A percentile compares a stretch with the other conserved stretches of the same genome.
These are phyloP conservation scores for Armadillidium nasatum DNA, from an alignment of 1,140 invertebrate species.

Conservation along the genomic window DNA sequence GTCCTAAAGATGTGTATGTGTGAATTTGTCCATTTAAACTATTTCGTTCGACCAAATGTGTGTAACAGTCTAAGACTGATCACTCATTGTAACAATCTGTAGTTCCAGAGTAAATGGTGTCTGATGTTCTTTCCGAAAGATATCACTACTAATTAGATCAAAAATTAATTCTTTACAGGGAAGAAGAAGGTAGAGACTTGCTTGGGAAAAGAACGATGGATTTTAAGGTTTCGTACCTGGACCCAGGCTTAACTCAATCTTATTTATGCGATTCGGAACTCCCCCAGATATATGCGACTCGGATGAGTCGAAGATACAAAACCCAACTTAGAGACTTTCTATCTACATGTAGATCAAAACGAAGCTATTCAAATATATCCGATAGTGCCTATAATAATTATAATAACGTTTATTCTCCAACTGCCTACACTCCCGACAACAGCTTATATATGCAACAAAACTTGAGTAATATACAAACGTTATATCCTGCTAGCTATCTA, in stretches of 20 bases:
- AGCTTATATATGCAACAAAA: conserved; percentile 66
- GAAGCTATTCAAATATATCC: conserved; percentile 57
- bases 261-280: conserved; percentile 70
- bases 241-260: conserved; percentile 80
- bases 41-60: too few species aligned
- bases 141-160: too few species aligned
- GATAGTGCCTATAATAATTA: conserved; percentile 48
- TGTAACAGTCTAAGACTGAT: too few species aligned
- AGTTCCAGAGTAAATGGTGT: too few species aligned
- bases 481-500: conserved; percentile 45
- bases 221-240: conserved; percentile 95
- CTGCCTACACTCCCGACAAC: conserved; percentile 62
- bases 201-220: conserved; percentile 96
- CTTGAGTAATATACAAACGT: conserved; percentile 64
- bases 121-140: too few species aligned
- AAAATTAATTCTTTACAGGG: conserved; percentile 60
- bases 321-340: conserved; percentile 87
- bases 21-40: too few species aligned
- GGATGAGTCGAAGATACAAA: conserved; percentile 69
- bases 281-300: conserved; percentile 52
- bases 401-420: conserved; percentile 54
- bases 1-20: too few species aligned
- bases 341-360: conserved; percentile 82
- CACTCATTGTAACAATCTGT: too few species aligned
- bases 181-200: conserved; percentile 94